phyloP scores from a whole-genome alignment of 2,113 vertebrate species.

The Bubo scandiacus region DNA sequence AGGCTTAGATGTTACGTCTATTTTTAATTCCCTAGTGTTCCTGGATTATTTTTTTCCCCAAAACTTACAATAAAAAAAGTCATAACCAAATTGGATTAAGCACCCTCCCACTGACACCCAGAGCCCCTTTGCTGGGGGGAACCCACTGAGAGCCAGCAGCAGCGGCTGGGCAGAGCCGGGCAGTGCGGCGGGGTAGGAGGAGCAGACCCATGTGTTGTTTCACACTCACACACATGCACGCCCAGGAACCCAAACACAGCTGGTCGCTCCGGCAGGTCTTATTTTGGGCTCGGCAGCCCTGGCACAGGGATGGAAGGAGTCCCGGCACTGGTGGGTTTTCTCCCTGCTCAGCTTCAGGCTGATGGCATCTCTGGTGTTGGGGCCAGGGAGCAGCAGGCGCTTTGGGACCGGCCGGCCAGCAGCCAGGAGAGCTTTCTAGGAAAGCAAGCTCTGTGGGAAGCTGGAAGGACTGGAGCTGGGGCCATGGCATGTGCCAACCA shows the following conservation, averaged over 20 bases:
- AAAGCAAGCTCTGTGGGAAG: background rate
- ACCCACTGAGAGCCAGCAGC: rapidly evolving
- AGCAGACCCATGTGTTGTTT: background rate
- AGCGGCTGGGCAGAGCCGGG: background rate
- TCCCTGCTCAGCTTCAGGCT: background rate
- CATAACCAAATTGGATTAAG: background rate
- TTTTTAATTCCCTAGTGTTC: background rate
- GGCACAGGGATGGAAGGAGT: background rate
- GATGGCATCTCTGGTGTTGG: background rate
- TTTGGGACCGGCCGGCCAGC: rapidly evolving
- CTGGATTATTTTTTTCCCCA: background rate
- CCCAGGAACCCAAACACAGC: background rate
- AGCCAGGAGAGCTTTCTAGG: background rate
- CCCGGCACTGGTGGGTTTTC: background rate
- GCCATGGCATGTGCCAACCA: background rate
- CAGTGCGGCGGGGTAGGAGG: background rate
- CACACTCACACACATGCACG: background rate
- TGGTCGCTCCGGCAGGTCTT: rapidly evolving
- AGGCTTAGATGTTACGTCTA: background rate
- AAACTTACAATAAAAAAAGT: background rate
- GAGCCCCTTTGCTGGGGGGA: background rate
- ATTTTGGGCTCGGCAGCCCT: background rate
- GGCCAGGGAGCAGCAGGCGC: rapidly evolving
- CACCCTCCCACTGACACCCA: rapidly evolving
- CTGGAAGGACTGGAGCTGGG: background rate